Evolutionary conservation across 2,888 invertebrate species (phyloP).

Genomic region (Polydrusus cervinus): DNA sequence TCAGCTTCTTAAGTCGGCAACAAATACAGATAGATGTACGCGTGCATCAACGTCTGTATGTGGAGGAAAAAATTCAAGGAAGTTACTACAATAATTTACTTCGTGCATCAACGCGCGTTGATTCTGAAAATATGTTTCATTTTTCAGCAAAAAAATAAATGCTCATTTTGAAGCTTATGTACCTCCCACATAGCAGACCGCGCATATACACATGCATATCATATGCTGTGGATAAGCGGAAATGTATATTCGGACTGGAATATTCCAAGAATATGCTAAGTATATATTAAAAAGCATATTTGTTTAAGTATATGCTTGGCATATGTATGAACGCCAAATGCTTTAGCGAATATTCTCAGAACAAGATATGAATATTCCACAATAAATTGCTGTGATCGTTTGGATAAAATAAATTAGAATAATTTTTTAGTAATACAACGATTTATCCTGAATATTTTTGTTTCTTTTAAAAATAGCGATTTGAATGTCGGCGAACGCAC

Average conservation of each 20-base stretch:
- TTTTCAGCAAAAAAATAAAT: no score
- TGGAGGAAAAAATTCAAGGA: no score
- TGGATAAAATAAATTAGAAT: background rate
- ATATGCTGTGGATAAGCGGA: background rate
- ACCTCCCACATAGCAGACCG: slow-evolving; percentile 4
- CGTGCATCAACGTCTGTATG: no score
- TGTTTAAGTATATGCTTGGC: background rate
- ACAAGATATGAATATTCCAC: slow-evolving; percentile 4
- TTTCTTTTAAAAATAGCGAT: background rate
- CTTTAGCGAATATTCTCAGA: background rate
- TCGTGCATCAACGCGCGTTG: no score
- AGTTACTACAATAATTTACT: no score
- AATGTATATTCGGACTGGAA: slow-evolving; percentile 2
- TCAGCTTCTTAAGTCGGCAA: no score
- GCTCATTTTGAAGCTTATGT: no score
- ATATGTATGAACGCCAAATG: background rate
- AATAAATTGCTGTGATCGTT: background rate
- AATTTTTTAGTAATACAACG: background rate
- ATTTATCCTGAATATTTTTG: no score
- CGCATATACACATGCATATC: background rate
- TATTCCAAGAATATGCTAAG: slow-evolving; percentile 5
- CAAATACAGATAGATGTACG: no score
- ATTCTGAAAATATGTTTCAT: no score
- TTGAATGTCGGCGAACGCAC: background rate
- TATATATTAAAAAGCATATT: background rate